A percentile compares a stretch with the other conserved stretches of the same genome.
Evolutionary conservation across 1,140 invertebrate genomes (phyloP).

Genomic region (Heliconius melpomene): DNA sequence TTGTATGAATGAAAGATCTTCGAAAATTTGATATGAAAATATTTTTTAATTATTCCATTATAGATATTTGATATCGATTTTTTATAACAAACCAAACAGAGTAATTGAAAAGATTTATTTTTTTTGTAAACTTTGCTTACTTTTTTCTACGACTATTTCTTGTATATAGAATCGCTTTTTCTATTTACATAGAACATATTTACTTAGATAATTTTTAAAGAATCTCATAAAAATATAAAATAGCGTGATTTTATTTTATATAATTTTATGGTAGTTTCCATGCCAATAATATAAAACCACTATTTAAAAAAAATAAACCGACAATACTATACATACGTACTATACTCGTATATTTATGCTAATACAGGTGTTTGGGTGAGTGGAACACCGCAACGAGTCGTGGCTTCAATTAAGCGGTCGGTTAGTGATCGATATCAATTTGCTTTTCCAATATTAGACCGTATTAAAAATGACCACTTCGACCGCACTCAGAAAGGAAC

Average conservation of each 20-base stretch:
- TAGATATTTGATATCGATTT: no score
- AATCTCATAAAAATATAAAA: neutral
- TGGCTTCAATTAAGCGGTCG: neutral
- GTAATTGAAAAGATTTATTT: no score
- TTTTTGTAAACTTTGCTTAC: no score
- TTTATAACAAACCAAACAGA: neutral
- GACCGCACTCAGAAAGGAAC: neutral
- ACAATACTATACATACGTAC: neutral
- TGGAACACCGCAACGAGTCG: neutral
- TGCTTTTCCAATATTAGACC: neutral
- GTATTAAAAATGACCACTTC: conserved; percentile 6
- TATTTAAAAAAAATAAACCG: neutral
- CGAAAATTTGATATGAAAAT: no score
- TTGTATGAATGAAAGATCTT: no score
- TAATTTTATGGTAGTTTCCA: neutral
- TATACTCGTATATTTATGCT: neutral
- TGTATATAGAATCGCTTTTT: no score
- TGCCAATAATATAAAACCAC: neutral
- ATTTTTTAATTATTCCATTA: no score
- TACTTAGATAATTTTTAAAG: no score
- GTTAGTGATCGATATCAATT: conserved; percentile 4
- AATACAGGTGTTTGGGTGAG: conserved; percentile 3
- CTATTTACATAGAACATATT: no score
- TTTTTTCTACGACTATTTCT: no score
- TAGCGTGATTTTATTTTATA: neutral